Evolutionary conservation across 2,113 vertebrate genomes (phyloP), one percentile per base, ranked within the genome.

Genomic region (Brachyhypopomus gauderio): DNA sequence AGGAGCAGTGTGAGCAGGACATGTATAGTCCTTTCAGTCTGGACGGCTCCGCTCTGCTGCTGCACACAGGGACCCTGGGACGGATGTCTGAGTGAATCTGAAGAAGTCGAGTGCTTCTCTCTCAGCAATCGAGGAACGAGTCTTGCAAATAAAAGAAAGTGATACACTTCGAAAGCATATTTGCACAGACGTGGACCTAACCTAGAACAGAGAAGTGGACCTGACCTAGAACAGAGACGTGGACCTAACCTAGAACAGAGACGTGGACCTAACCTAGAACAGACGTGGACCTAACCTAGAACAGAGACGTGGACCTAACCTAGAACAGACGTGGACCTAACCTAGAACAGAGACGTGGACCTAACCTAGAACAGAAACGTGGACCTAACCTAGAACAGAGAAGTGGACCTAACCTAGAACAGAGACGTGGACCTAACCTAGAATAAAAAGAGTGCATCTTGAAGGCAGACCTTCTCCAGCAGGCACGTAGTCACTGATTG

Each of bases 21-120:
- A 72, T 48, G 58, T 20, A 14, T 80, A 81, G 17, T 71, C 55
- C 27, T 38, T 62, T 72, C 67, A 62, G 67, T 58, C 11, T 19
- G 23, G 4, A 58, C 7, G 52, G 17, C 78, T 73, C 70, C 73
- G 25, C 52, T 30, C 78, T 14, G 22, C 69, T 52, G 25, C 59
- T n/a, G 36, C 58, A 63, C 62, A 62, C 62, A 79, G 72, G 72
- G 63, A 52, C 64, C 14, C 45, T 56, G 22, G 55, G 77, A 60
- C 34, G 23, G 69, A 27, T 79, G 34, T 27, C 36, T 72, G 8
- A 45, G 34, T n/a, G 27, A 79, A 36, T 67, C 17, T 67, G 64
- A 36, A 27, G 64, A 38, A 36, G 34, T 67, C 7, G 64, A 38
- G 27, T 34, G 20, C 41, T 67, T 67, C 64, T 67, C 64, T 30